Conservation (phyloP, 2,113 vertebrate genomes). For the Todiramphus chloris region DNA sequence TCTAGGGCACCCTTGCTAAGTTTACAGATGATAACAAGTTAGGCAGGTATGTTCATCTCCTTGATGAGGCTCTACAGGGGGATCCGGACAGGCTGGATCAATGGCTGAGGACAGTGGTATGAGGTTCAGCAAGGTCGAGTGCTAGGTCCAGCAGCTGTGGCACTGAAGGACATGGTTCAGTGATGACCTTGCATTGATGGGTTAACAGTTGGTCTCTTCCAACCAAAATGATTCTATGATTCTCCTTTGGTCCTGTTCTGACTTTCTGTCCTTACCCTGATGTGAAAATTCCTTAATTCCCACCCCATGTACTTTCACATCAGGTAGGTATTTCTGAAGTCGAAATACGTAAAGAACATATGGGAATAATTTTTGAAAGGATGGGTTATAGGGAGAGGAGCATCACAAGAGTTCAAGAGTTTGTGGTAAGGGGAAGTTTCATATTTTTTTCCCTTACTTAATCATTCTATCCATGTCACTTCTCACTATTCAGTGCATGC, state of each 20-base stretch:
- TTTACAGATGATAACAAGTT: too few species aligned
- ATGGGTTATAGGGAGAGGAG: neutral
- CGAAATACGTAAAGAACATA: neutral
- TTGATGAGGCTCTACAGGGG: too few species aligned
- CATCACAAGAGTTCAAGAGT: neutral
- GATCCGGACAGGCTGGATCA: too few species aligned
- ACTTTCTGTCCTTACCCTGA: neutral
- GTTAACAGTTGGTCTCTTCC: too few species aligned
- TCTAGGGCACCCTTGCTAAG: too few species aligned
- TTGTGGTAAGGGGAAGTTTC: neutral
- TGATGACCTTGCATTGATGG: too few species aligned
- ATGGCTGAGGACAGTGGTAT: too few species aligned
- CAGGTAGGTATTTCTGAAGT: neutral
- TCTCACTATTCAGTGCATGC: neutral
- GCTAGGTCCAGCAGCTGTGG: too few species aligned
- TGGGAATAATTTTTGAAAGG: neutral
- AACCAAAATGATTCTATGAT: neutral
- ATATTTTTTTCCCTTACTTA: neutral
- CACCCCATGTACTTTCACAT: neutral
- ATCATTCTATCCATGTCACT: neutral
- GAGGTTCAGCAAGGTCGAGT: too few species aligned
- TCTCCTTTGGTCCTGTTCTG: neutral
- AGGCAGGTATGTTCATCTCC: too few species aligned
- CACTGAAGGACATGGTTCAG: too few species aligned
- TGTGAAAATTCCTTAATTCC: neutral